Evolutionary conservation across 2,113 vertebrate genomes (phyloP).

Genomic region (Gnathonemus echidnorhynchus): DNA sequence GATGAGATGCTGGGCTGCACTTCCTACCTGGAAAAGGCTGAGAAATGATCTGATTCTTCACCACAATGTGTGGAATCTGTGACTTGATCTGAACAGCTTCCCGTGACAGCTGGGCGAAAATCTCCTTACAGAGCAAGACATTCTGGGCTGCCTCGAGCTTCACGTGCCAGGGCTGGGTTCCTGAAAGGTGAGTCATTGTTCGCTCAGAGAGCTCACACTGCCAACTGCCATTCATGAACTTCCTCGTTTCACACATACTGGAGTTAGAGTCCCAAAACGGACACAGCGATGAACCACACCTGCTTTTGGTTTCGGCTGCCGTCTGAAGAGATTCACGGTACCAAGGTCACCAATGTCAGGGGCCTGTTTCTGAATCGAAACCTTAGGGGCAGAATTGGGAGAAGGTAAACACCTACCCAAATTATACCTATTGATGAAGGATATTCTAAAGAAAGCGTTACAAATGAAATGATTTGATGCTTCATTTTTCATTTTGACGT

Average conservation of each 20-base stretch:
- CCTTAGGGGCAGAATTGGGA: conserved; percentile 54
- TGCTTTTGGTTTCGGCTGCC: conserved; percentile 76
- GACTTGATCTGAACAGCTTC: conserved; percentile 98
- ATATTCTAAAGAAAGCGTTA: not conserved
- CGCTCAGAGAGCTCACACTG: not conserved
- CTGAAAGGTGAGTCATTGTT: conserved; percentile 46
- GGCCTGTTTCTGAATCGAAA: conserved; percentile 96
- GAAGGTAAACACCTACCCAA: not conserved
- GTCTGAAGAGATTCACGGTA: conserved; percentile 83
- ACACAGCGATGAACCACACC: conserved; percentile 50
- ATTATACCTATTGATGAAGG: not conserved
- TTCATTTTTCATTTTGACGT: not conserved
- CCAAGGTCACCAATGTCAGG: conserved; percentile 93
- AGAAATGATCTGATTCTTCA: conserved; percentile 98
- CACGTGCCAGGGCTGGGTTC: conserved; percentile 83
- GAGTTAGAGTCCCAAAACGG: not conserved
- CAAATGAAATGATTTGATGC: not conserved
- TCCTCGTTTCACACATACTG: not conserved
- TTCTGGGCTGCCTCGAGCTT: conserved; percentile 93
- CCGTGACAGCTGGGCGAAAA: conserved; percentile 91
- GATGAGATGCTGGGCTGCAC: no score
- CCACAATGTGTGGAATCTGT: conserved; percentile 95
- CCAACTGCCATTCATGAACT: not conserved
- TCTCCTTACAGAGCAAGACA: conserved; percentile 93
- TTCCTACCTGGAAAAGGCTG: conserved; percentile 89